Conservation (phyloP, 2,888 invertebrate genomes). For the Caenorhabditis sulstoni region DNA sequence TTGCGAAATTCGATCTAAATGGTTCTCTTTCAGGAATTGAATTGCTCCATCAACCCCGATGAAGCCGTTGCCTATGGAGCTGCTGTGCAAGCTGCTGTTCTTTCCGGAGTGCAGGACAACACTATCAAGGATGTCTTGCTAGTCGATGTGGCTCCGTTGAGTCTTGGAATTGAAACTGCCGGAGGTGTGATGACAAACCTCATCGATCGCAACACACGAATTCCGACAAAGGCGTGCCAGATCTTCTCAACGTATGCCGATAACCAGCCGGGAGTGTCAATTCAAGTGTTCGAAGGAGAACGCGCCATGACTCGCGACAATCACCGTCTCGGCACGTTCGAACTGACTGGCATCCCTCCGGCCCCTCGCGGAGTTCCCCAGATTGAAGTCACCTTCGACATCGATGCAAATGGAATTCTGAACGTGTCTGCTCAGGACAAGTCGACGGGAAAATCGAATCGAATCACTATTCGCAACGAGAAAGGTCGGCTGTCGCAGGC, state of each 20-base stretch:
- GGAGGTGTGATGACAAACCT: conserved; percentile 92
- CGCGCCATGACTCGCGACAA: conserved; percentile 82
- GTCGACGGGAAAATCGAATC: conserved; percentile 77
- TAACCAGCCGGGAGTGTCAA: conserved; percentile 92
- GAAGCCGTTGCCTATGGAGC: conserved; percentile 97
- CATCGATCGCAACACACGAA: conserved; percentile 85
- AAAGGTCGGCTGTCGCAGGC: conserved; percentile 92
- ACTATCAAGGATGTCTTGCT: conserved; percentile 83
- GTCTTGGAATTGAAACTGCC: conserved; percentile 83
- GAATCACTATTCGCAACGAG: conserved; percentile 78
- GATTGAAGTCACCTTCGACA: conserved; percentile 83
- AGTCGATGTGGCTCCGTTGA: conserved; percentile 93
- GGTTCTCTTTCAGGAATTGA: conserved; percentile 83
- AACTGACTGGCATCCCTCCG: conserved; percentile 81
- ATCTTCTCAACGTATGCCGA: conserved; percentile 87
- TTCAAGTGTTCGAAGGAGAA: conserved; percentile 86
- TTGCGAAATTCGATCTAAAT: not conserved
- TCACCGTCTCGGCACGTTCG: conserved; percentile 80
- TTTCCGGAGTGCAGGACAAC: conserved; percentile 11
- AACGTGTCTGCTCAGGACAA: conserved; percentile 78
- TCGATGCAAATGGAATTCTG: conserved; percentile 81
- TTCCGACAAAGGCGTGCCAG: conserved; percentile 78
- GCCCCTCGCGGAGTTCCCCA: conserved; percentile 81
- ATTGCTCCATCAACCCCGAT: conserved; percentile 94
- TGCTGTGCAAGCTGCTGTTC: conserved; percentile 66